phyloP scores from a whole-genome alignment of 2,888 invertebrate species.

The Gari tellinella region DNA sequence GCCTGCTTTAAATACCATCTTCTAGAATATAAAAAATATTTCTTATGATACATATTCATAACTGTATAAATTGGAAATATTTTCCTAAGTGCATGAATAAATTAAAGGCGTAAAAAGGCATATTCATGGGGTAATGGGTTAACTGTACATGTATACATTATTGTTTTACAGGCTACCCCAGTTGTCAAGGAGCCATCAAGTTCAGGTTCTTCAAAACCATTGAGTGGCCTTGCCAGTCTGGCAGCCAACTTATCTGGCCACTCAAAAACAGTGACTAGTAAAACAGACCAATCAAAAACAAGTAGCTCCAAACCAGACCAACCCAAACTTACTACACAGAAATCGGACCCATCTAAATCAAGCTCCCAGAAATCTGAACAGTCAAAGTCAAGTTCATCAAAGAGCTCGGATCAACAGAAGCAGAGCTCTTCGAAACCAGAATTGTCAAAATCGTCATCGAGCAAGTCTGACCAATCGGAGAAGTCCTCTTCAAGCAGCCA shows the following conservation, averaged over 20 bases:
- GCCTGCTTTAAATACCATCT: no score
- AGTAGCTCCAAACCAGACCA: slow-evolving; percentile 54
- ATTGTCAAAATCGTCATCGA: slow-evolving; percentile 22
- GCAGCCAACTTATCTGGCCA: slow-evolving; percentile 82
- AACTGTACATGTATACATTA: background rate
- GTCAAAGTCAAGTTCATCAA: slow-evolving; percentile 30
- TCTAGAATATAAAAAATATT: no score
- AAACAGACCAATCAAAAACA: slow-evolving; percentile 45
- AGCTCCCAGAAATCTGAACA: slow-evolving; percentile 30
- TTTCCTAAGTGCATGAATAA: no score
- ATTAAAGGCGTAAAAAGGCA: no score
- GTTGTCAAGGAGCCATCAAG: slow-evolving; percentile 50
- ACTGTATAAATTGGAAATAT: no score
- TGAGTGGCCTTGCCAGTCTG: slow-evolving; percentile 83
- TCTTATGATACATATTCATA: no score
- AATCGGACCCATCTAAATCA: slow-evolving; percentile 41
- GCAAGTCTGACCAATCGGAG: slow-evolving; percentile 19
- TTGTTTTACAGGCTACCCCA: slow-evolving; percentile 36
- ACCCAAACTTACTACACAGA: slow-evolving; percentile 47
- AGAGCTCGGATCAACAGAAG: slow-evolving; percentile 44
- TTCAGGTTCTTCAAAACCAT: slow-evolving; percentile 75
- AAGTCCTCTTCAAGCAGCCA: slow-evolving; percentile 27
- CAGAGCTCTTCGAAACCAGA: slow-evolving; percentile 25
- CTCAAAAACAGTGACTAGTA: slow-evolving; percentile 51
- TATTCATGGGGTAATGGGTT: no score